Evolutionary conservation across 2,888 invertebrate genomes (phyloP).

Genomic region (Lepeophtheirus nordmannii): DNA sequence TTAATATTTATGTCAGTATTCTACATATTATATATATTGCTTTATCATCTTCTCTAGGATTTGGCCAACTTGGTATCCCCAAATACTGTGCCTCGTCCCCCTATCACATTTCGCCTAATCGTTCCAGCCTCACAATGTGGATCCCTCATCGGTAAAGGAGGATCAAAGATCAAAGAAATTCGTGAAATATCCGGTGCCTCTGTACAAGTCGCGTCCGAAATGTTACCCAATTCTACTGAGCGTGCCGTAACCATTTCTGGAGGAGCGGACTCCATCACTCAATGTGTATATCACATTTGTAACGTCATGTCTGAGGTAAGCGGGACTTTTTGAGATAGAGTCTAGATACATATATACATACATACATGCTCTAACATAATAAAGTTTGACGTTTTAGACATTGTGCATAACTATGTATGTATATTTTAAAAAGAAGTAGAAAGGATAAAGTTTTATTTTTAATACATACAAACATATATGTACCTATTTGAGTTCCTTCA

Average conservation of each 20-base stretch:
- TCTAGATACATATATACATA: too few species aligned
- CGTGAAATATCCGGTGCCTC: constrained; percentile 84
- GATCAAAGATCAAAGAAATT: constrained; percentile 98
- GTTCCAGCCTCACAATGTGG: constrained; percentile 99
- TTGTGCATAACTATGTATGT: too few species aligned
- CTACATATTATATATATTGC: too few species aligned
- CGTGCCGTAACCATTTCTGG: constrained; percentile 94
- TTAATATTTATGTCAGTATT: too few species aligned
- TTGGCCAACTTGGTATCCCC: constrained; percentile 38
- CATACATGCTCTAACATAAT: too few species aligned
- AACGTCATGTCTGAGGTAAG: constrained; percentile 77
- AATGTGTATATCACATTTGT: constrained; percentile 98
- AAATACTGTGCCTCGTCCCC: constrained; percentile 74
- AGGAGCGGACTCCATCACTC: constrained; percentile 88
- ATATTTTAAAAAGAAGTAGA: too few species aligned
- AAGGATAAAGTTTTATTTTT: too few species aligned
- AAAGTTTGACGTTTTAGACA: too few species aligned
- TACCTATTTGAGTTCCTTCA: too few species aligned
- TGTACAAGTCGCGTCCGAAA: constrained; percentile 89
- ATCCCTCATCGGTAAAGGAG: constrained; percentile 96
- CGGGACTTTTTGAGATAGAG: too few species aligned
- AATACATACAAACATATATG: too few species aligned
- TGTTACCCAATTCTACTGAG: constrained; percentile 97
- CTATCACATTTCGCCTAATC: constrained; percentile 86
- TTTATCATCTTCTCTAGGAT: background rate